Evolutionary conservation across 1,140 invertebrate species (phyloP), one percentile per base, ranked within the genome.

Genomic region (Coptotermes formosanus): DNA sequence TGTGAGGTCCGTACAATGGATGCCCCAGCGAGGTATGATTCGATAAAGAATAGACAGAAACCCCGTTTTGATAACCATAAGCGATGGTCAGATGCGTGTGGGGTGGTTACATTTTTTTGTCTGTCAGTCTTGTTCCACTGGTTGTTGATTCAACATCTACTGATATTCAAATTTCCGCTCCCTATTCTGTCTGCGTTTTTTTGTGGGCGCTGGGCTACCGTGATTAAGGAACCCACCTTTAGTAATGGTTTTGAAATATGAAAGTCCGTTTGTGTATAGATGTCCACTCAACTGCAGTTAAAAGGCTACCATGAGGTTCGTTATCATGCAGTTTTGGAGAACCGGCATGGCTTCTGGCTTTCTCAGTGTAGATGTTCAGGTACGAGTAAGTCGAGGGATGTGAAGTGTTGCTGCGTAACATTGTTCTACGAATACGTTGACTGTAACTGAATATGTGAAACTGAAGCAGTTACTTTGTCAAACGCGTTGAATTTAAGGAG

Each of bases 151-250:
- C 64, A 75, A 30, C 64, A 30, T 75, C 64, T 75, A 30, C 64
- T 75, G n/a, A 75, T 30, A 75, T 75, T 75, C 64, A 75, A 75
- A 75, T 75, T 75, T 75, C 64, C 64, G 25, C 64, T 75, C 25
- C 52, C 3, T 4, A 21, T 19, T 75, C 30, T 75, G 25, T 25
- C 64, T 75, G 1, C 64, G 2, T n/a, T n/a, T 75, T 30, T n/a
- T 75, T 30, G 64, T n/a, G 25, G 25, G 25, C 7, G 25, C 11
- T 25, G 25, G 6, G 25, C 64, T 30, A 8, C 25, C 64, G 64
- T 30, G n/a, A n/a, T 75, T 75, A 30, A 75, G 25, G 64, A 12
- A n/a, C 64, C 64, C 9, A n/a, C 25, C 25, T 75, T 75, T 30
- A 30, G n/a, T 75, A 75, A 75, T 75, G n/a, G 64, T 75, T 75